Percentiles rank a stretch among this genome's conserved stretches.
Evolutionary conservation across 2,888 invertebrate genomes (phyloP).

Genomic region (Cheilosia pagana): DNA sequence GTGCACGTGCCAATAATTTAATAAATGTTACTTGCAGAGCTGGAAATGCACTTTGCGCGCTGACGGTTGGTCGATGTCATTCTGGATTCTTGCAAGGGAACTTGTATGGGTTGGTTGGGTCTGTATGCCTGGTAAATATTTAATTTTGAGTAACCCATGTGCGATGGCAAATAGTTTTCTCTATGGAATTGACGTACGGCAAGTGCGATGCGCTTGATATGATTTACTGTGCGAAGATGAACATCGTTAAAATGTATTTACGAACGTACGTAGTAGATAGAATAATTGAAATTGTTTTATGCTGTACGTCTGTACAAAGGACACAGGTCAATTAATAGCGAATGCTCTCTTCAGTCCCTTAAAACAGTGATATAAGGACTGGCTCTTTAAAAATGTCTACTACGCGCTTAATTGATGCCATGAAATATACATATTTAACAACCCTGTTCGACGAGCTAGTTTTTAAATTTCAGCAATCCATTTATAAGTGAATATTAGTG

Average conservation of each 20-base stretch:
- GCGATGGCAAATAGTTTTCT: conserved; percentile 50
- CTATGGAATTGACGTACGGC: conserved; percentile 66
- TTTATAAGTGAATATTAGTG: too few species aligned
- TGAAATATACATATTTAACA: too few species aligned
- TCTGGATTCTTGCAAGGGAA: conserved; percentile 32
- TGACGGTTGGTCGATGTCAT: conserved; percentile 59
- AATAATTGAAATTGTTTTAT: conserved; percentile 33
- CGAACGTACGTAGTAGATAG: conserved; percentile 10
- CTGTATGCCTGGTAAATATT: conserved; percentile 62
- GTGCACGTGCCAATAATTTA: conserved; percentile 72
- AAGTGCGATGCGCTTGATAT: conserved; percentile 51
- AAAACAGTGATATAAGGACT: too few species aligned
- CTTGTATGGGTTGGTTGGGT: conserved; percentile 49
- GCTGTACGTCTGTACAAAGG: neutral
- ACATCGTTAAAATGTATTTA: conserved; percentile 29
- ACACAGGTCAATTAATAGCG: too few species aligned
- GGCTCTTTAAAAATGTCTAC: too few species aligned
- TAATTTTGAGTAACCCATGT: conserved; percentile 49
- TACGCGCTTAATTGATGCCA: too few species aligned
- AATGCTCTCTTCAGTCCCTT: too few species aligned
- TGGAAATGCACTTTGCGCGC: conserved; percentile 50
- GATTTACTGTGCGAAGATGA: conserved; percentile 28
- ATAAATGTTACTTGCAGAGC: conserved; percentile 63
- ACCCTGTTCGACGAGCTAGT: too few species aligned
- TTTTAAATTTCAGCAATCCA: too few species aligned